These are phyloP conservation scores for Origma solitaria DNA, from an alignment of 2,113 vertebrate species.

Conservation along the genomic window DNA sequence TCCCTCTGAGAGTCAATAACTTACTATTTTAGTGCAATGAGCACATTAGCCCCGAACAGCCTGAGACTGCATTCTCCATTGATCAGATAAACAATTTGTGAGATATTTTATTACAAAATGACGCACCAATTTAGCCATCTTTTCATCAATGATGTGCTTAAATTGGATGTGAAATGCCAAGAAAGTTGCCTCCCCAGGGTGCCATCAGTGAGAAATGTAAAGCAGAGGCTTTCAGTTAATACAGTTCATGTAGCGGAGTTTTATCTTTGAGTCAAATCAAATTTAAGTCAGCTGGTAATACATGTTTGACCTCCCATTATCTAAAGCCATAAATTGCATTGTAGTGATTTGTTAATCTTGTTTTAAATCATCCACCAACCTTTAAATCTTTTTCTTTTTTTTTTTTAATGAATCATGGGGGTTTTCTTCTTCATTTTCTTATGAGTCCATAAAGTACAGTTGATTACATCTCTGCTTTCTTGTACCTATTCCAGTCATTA, in stretches of 20 bases:
- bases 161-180: conserved; percentile 72
- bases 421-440: neutral
- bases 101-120: conserved; percentile 78
- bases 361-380: neutral
- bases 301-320: conserved; percentile 62
- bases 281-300: conserved; percentile 68
- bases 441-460: neutral
- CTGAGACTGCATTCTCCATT: conserved; percentile 80
- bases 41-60: conserved; percentile 83
- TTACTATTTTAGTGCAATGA: conserved; percentile 80
- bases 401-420: neutral
- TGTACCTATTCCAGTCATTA: neutral
- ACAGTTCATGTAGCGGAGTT: conserved; percentile 21
- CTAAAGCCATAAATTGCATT: conserved; percentile 37
- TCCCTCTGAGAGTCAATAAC: conserved; percentile 74
- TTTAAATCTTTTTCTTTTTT: neutral
- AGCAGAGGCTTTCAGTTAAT: conserved; percentile 63
- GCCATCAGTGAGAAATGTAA: conserved; percentile 69
- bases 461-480: neutral
- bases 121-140: conserved; percentile 68
- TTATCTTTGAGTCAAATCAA: conserved; percentile 67
- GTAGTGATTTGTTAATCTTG: conserved; percentile 52
- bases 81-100: conserved; percentile 86
- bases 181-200: conserved; percentile 73
- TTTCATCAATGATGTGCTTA: conserved; percentile 77